Evolutionary conservation across 1,140 invertebrate genomes (phyloP).

Genomic region (Lepidotrigona ventralis): DNA sequence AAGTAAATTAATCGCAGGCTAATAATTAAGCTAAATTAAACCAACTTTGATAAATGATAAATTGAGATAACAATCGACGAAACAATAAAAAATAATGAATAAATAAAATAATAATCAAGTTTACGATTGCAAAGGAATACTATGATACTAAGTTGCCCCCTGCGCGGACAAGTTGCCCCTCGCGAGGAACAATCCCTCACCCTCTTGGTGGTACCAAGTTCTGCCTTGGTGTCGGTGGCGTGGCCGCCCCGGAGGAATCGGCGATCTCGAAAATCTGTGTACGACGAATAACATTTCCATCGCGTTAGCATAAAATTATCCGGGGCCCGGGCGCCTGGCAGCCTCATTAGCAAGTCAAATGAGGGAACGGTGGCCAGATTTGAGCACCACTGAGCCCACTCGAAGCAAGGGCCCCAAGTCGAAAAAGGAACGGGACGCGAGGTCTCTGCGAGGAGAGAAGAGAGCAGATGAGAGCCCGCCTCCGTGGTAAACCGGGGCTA

Average conservation of each 20-base stretch:
- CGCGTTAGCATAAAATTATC: slow-evolving; percentile 73
- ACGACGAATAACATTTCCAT: slow-evolving; percentile 73
- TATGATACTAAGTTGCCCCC: neutral
- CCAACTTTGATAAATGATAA: too few relatives aligned
- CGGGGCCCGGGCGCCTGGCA: slow-evolving; percentile 40
- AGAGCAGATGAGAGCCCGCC: slow-evolving; percentile 47
- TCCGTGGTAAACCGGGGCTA: slow-evolving; percentile 56
- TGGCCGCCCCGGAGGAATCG: slow-evolving; percentile 50
- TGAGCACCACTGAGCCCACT: slow-evolving; percentile 68
- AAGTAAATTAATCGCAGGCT: too few relatives aligned
- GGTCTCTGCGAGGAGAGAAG: neutral
- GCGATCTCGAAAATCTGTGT: slow-evolving; percentile 70
- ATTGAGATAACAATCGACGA: too few relatives aligned
- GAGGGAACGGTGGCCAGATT: slow-evolving; percentile 43
- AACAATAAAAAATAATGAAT: neutral
- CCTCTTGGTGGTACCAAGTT: neutral
- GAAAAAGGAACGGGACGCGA: slow-evolving; percentile 26
- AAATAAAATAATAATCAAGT: neutral
- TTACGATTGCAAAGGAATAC: neutral
- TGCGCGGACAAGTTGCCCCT: neutral
- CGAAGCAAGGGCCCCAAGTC: neutral
- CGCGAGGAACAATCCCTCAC: neutral
- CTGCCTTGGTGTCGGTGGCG: neutral
- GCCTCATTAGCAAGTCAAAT: slow-evolving; percentile 73
- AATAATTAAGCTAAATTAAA: too few relatives aligned